These are phyloP conservation scores for Nesometra sesokonis DNA, from an alignment of 35 echinoderm and acorn worm species.

Conservation along the genomic window DNA sequence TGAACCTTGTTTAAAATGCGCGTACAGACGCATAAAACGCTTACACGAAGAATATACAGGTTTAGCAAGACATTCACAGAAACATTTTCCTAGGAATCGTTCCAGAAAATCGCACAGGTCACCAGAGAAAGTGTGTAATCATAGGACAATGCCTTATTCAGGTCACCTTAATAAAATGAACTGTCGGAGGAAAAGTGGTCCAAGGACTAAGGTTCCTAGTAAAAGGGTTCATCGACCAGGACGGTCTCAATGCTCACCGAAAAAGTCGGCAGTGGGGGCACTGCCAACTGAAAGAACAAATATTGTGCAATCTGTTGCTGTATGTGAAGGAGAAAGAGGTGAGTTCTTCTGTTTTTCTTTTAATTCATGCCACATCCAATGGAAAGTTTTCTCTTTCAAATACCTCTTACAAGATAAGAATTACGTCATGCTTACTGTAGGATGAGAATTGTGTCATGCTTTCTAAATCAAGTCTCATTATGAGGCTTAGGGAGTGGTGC, in stretches of 20 bases:
- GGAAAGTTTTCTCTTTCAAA: too few relatives aligned
- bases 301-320: not conserved
- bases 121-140: not conserved
- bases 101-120: not conserved
- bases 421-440: too few relatives aligned
- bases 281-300: not conserved
- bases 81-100: not conserved
- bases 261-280: not conserved
- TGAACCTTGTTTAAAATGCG: not conserved
- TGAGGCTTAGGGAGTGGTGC: too few relatives aligned
- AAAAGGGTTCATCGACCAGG: not conserved
- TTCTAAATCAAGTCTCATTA: too few relatives aligned
- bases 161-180: not conserved
- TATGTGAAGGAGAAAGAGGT: not conserved
- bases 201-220: not conserved
- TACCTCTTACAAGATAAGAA: too few relatives aligned
- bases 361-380: too few relatives aligned
- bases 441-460: too few relatives aligned
- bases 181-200: not conserved
- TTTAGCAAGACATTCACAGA: not conserved
- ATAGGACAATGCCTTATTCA: not conserved
- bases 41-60: not conserved
- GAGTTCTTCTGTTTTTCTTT: too few relatives aligned
- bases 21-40: not conserved
- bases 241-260: not conserved